phyloP scores from a whole-genome alignment of 2,797 vertebrate genomes.

The Carduelis carduelis region DNA sequence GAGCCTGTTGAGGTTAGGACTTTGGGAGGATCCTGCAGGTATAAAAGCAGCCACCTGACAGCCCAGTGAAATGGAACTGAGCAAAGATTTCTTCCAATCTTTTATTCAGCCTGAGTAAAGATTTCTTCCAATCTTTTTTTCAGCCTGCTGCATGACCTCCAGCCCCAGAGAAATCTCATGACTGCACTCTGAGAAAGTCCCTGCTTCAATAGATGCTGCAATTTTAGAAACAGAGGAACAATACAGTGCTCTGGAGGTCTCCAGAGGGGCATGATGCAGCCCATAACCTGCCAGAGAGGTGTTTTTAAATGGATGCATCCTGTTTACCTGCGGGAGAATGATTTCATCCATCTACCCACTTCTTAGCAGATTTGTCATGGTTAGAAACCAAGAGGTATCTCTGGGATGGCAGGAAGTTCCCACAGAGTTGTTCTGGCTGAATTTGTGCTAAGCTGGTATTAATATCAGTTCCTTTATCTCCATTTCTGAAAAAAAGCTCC shows the following conservation, averaged over 20 bases:
- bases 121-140: not conserved
- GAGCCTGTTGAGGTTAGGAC: not conserved
- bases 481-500: slow-evolving; percentile 48
- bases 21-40: not conserved
- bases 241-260: not conserved
- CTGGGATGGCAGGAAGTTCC: not conserved
- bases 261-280: not conserved
- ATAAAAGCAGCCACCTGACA: not conserved
- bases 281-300: not conserved
- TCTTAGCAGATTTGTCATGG: not conserved
- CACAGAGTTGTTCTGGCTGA: not conserved
- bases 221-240: not conserved
- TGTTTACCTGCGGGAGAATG: not conserved
- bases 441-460: slow-evolving; percentile 68
- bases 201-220: not conserved
- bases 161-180: not conserved
- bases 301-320: not conserved
- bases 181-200: not conserved
- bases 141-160: not conserved
- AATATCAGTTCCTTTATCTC: slow-evolving; percentile 56
- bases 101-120: not conserved
- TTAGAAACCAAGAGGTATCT: not conserved
- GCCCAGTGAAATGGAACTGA: not conserved
- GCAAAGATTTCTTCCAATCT: not conserved
- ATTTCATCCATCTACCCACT: not conserved